phyloP scores from a whole-genome alignment of 1,140 invertebrate genomes.

The Pollicipes pollicipes region DNA sequence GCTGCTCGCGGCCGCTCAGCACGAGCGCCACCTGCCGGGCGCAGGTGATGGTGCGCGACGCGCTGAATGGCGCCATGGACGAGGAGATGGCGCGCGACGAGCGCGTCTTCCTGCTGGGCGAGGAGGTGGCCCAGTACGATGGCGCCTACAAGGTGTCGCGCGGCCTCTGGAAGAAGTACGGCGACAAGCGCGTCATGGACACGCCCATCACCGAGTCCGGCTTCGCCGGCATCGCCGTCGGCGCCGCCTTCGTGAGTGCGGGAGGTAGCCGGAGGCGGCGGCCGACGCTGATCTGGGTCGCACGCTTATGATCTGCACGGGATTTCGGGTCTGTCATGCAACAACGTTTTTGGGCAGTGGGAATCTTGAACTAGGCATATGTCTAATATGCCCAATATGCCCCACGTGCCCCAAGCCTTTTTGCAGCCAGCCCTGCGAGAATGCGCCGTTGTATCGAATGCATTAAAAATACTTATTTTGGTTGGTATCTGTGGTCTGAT shows the following conservation, averaged over 20 bases:
- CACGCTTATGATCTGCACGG: no score
- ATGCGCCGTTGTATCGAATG: no score
- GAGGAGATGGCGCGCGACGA: constrained; percentile 94
- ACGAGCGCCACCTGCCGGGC: constrained; percentile 13
- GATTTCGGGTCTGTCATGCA: no score
- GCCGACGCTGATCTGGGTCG: no score
- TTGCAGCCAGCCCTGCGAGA: no score
- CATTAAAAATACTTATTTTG: no score
- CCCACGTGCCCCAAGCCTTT: no score
- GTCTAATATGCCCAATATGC: no score
- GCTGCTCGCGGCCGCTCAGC: not conserved
- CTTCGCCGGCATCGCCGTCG: constrained; percentile 89
- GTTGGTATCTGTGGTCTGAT: no score
- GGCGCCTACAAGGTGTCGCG: constrained; percentile 91
- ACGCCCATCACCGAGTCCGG: constrained; percentile 98
- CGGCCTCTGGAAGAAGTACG: constrained; percentile 96
- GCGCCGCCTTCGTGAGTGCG: constrained; percentile 67
- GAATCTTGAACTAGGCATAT: no score
- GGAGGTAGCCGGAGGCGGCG: not conserved
- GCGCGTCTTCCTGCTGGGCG: constrained; percentile 85
- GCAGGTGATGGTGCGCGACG: constrained; percentile 85
- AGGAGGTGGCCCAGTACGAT: constrained; percentile 97
- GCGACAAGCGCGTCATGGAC: constrained; percentile 89
- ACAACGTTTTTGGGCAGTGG: no score
- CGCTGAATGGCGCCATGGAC: constrained; percentile 85